A percentile compares a stretch with the other conserved stretches of the same genome.
Conservation (phyloP, 2,797 vertebrate species). For the Hoplostethus atlanticus region DNA sequence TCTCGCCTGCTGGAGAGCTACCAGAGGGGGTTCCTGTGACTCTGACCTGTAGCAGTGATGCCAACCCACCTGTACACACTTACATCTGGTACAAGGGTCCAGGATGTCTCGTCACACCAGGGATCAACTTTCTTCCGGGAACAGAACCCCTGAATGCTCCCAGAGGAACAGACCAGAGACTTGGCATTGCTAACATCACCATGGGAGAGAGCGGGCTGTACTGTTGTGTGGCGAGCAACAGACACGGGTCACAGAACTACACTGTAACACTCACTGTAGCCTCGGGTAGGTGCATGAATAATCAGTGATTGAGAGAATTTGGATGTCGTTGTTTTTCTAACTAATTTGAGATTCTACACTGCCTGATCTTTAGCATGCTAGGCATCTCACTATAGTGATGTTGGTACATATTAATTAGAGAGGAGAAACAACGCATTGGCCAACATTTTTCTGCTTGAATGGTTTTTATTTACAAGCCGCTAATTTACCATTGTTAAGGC, state of each 20-base stretch:
- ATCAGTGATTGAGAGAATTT: background rate
- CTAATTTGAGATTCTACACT: background rate
- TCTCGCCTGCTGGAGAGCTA: conserved; percentile 17
- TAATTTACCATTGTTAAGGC: too few relatives aligned
- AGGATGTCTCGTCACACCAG: conserved; percentile 48
- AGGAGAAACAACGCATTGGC: too few relatives aligned
- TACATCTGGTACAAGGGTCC: conserved; percentile 70
- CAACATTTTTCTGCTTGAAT: too few relatives aligned
- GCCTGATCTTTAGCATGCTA: background rate
- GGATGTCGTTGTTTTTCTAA: background rate
- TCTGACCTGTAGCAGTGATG: conserved; percentile 76
- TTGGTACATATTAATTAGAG: too few relatives aligned
- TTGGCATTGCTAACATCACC: conserved; percentile 43
- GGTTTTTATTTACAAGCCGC: too few relatives aligned
- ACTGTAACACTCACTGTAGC: background rate
- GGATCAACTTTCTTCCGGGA: conserved; percentile 50
- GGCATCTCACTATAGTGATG: background rate
- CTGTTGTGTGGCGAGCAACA: conserved; percentile 75
- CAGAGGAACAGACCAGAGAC: conserved; percentile 11
- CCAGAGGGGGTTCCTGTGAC: conserved; percentile 32
- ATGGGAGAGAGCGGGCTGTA: conserved; percentile 25
- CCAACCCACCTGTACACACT: conserved; percentile 68
- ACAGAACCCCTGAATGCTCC: conserved; percentile 9
- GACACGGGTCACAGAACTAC: conserved; percentile 60
- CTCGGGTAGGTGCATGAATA: conserved; percentile 43